Evolutionary conservation across 2,797 vertebrate species (phyloP).

Genomic region (Bryconaethiops microstoma): DNA sequence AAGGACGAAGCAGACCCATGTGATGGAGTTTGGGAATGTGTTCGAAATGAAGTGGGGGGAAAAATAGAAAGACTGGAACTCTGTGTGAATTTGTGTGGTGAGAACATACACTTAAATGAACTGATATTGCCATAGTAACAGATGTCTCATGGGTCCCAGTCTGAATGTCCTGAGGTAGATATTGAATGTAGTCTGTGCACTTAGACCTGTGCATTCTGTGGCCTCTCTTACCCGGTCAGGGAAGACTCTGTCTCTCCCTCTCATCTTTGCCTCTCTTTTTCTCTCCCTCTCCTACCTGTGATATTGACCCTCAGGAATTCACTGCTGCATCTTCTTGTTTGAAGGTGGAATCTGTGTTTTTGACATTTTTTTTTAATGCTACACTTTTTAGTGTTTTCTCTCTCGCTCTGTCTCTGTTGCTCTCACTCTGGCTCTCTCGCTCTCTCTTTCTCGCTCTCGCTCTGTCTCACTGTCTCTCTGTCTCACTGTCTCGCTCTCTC

Average conservation of each 20-base stretch:
- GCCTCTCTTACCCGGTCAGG: slow-evolving; percentile 26
- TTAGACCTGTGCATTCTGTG: slow-evolving; percentile 36
- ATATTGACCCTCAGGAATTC: background rate
- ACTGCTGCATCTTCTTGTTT: background rate
- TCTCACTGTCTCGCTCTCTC: no score
- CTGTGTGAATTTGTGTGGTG: slow-evolving; percentile 48
- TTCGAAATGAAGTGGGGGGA: slow-evolving; percentile 22
- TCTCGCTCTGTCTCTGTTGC: background rate
- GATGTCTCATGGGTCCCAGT: slow-evolving; percentile 50
- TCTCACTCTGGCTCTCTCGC: slow-evolving; percentile 27
- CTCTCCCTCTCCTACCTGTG: background rate
- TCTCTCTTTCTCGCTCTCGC: background rate
- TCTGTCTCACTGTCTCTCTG: no score
- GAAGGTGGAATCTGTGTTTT: background rate
- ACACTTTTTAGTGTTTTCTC: slow-evolving; percentile 21
- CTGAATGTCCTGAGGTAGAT: slow-evolving; percentile 53
- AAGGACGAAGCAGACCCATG: background rate
- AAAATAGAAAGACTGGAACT: slow-evolving; percentile 37
- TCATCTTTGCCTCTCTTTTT: slow-evolving; percentile 16
- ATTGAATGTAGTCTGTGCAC: slow-evolving; percentile 43
- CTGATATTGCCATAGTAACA: slow-evolving; percentile 62
- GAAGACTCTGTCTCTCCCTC: slow-evolving; percentile 1
- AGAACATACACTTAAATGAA: slow-evolving; percentile 61
- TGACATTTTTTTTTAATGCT: background rate
- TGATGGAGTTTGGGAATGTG: background rate